Conservation (phyloP, 2,797 vertebrate genomes). For the Notolabrus celidotus region DNA sequence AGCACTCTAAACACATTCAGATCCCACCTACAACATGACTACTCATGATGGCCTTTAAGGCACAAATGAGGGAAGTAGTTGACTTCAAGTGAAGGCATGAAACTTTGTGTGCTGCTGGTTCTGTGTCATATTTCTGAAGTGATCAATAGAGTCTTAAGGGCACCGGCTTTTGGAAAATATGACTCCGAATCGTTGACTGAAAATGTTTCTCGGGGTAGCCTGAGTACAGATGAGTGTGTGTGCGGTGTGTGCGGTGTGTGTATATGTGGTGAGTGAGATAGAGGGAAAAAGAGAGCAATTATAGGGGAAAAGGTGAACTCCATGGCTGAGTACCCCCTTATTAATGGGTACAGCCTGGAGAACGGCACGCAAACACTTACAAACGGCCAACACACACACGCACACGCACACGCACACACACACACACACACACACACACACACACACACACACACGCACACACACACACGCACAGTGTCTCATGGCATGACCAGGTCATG, state of each 20-base stretch:
- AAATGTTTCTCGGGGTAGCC: constrained; percentile 19
- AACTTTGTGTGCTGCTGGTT: neutral
- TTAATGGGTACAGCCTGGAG: constrained; percentile 75
- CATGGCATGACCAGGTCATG: constrained; percentile 63
- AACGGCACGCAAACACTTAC: constrained; percentile 59
- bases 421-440: constrained; percentile 49
- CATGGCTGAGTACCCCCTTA: constrained; percentile 62
- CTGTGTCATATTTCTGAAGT: neutral
- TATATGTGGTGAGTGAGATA: neutral
- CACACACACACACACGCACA: constrained; percentile 27
- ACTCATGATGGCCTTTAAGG: too few relatives aligned
- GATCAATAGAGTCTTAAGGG: neutral
- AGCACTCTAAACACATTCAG: too few relatives aligned
- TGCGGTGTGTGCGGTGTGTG: constrained; percentile 16
- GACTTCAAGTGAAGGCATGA: neutral
- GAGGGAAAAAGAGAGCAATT: constrained; percentile 47
- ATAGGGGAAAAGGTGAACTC: constrained; percentile 69
- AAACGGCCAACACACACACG: constrained; percentile 59
- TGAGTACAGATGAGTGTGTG: constrained; percentile 9
- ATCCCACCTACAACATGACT: too few relatives aligned
- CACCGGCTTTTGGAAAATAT: constrained; percentile 11
- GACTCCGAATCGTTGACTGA: neutral
- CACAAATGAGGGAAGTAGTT: too few relatives aligned
- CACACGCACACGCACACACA: constrained; percentile 26
- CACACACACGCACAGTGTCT: constrained; percentile 22